A percentile compares a stretch with the other conserved stretches of the same genome.
Conservation (phyloP, 2,888 invertebrate genomes). For the Melieria picta region DNA sequence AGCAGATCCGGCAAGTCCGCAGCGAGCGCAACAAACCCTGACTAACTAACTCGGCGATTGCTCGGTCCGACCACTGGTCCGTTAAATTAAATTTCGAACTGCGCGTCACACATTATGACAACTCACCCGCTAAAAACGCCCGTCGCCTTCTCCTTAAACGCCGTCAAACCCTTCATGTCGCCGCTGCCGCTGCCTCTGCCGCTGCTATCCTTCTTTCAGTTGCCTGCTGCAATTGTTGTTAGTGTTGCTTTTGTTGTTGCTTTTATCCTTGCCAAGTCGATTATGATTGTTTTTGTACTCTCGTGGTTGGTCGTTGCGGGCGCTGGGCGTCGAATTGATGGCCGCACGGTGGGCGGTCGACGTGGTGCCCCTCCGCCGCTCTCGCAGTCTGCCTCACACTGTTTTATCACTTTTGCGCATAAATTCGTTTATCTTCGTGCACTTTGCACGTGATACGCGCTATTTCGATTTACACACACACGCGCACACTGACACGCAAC, state of each 20-base stretch:
- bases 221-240: conserved; percentile 8
- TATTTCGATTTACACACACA: not conserved
- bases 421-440: conserved; percentile 26
- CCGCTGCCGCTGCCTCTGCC: conserved; percentile 25
- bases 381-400: not conserved
- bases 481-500: no score
- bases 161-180: conserved; percentile 64
- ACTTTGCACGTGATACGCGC: conserved; percentile 15
- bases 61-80: conserved; percentile 57
- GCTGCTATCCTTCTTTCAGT: not conserved
- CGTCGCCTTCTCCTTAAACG: conserved; percentile 65
- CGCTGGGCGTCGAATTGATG: conserved; percentile 33
- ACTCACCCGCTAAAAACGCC: conserved; percentile 65
- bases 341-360: conserved; percentile 37
- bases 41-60: not conserved
- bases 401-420: conserved; percentile 28
- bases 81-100: conserved; percentile 63
- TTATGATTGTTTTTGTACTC: conserved; percentile 37
- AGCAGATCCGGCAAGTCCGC: not conserved
- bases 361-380: not conserved
- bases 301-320: conserved; percentile 33
- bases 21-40: conserved; percentile 2
- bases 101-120: conserved; percentile 24
- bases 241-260: conserved; percentile 14
- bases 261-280: conserved; percentile 34